phyloP scores from a whole-genome alignment of 2,888 invertebrate genomes.

The Prosapia bicincta region DNA sequence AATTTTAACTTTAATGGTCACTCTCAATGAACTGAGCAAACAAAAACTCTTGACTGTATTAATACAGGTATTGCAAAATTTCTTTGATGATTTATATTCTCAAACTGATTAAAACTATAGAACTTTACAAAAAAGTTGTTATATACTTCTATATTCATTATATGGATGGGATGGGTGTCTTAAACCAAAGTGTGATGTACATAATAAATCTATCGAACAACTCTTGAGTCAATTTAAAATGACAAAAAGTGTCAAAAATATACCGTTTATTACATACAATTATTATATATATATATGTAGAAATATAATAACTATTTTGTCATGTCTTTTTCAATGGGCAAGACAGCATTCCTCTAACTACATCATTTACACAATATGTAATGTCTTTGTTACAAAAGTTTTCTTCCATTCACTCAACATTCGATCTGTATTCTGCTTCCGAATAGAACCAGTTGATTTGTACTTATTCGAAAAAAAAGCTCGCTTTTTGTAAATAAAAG shows the following conservation, averaged over 20 bases:
- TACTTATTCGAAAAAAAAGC: slow-evolving; percentile 18
- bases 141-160: too few species aligned
- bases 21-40: neutral
- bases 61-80: neutral
- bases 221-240: slow-evolving; percentile 16
- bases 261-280: slow-evolving; percentile 18
- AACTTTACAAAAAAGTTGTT: neutral
- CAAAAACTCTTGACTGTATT: neutral
- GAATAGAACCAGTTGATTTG: slow-evolving; percentile 9
- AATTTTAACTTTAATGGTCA: neutral
- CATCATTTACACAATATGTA: neutral
- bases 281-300: slow-evolving; percentile 17
- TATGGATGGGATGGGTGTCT: neutral
- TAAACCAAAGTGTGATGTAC: neutral
- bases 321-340: slow-evolving; percentile 17
- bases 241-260: slow-evolving; percentile 27
- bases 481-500: slow-evolving; percentile 18
- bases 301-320: slow-evolving; percentile 26
- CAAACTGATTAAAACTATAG: slow-evolving; percentile 5
- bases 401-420: slow-evolving; percentile 3
- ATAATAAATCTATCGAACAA: slow-evolving; percentile 10
- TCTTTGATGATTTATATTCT: neutral
- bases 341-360: neutral
- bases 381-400: slow-evolving; percentile 18
- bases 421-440: too few species aligned